Evolutionary conservation across 2,797 vertebrate species (phyloP).

Genomic region (Florisuga fusca): DNA sequence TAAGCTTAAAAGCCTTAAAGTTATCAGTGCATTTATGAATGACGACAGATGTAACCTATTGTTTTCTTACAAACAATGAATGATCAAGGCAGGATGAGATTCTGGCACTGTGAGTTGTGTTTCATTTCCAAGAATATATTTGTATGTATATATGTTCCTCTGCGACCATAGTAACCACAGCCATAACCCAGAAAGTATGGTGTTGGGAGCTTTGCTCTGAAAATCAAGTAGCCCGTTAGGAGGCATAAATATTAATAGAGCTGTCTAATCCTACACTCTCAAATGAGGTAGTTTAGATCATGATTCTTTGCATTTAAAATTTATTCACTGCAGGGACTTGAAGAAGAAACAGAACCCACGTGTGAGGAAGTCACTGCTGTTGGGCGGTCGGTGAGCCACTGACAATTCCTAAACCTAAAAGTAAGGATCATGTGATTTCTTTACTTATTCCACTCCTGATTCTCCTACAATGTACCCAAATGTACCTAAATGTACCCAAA

Average conservation of each 20-base stretch:
- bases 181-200: conserved; percentile 1
- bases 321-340: conserved; percentile 38
- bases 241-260: conserved; percentile 73
- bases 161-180: conserved; percentile 1
- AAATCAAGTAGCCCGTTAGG: conserved; percentile 66
- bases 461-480: conserved; percentile 30
- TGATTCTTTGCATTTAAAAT: conserved; percentile 66
- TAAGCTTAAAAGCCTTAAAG: neutral
- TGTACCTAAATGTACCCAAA: neutral
- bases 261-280: conserved; percentile 62
- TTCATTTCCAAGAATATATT: neutral
- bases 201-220: conserved; percentile 51
- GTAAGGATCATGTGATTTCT: conserved; percentile 26
- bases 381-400: neutral
- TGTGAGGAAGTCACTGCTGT: conserved; percentile 7
- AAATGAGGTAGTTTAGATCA: conserved; percentile 64
- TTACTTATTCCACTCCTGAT: neutral
- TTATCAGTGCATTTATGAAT: neutral
- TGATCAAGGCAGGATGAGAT: neutral
- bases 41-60: neutral
- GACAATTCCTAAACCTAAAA: conserved; percentile 41
- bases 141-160: neutral
- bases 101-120: neutral
- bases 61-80: neutral
- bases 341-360: conserved; percentile 42